phyloP scores from a whole-genome alignment of 2,797 vertebrate species.

The Pteronotus mesoamericanus region DNA sequence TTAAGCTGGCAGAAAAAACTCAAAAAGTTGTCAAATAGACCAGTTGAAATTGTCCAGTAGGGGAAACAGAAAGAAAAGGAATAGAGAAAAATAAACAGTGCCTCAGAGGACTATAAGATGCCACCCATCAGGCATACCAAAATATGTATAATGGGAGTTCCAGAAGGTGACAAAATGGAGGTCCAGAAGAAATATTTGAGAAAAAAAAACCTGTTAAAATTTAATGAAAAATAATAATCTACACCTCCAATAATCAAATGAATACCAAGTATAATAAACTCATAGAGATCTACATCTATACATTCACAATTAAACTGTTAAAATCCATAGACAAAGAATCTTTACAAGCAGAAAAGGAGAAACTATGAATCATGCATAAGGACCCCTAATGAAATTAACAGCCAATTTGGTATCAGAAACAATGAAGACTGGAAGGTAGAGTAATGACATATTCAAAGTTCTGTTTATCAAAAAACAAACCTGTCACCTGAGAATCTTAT shows the following conservation, averaged over 20 bases:
- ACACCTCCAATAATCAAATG: background rate
- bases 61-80: background rate
- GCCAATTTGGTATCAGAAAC: background rate
- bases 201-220: background rate
- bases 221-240: background rate
- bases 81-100: background rate
- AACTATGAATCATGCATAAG: background rate
- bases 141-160: background rate
- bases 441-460: background rate
- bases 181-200: background rate
- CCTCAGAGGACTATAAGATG: too few relatives aligned
- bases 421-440: background rate
- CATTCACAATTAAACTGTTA: background rate
- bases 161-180: background rate
- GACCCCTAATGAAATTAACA: background rate
- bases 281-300: background rate
- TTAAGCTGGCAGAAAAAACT: background rate
- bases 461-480: background rate
- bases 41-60: background rate
- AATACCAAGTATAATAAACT: background rate
- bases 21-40: background rate
- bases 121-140: too few relatives aligned
- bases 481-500: background rate
- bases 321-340: background rate
- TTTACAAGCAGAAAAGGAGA: background rate